A percentile compares a stretch with the other conserved stretches of the same genome.
Conservation (phyloP, 2,797 vertebrate species). For the Chromis chromis region DNA sequence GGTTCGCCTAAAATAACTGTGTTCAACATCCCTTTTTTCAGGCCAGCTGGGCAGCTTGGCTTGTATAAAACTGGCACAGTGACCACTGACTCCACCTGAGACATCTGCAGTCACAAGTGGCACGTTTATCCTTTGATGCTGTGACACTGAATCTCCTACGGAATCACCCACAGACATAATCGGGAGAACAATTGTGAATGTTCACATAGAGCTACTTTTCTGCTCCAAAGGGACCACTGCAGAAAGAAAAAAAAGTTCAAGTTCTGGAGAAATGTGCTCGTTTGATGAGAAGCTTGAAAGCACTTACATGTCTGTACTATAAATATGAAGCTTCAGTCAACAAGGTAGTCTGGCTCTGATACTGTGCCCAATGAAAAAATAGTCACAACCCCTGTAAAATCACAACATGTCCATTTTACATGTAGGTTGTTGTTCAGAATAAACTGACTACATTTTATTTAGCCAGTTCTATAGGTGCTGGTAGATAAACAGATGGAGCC, state of each 20-base stretch:
- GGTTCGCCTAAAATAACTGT: constrained; percentile 13
- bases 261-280: too few species aligned
- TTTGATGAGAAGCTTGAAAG: too few species aligned
- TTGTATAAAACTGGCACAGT: constrained; percentile 1
- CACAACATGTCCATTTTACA: too few species aligned
- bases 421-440: too few species aligned
- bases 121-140: constrained; percentile 8
- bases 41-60: not conserved
- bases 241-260: not conserved
- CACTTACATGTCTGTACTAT: not conserved
- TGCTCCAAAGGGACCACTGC: constrained; percentile 7
- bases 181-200: not conserved
- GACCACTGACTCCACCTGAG: constrained; percentile 5
- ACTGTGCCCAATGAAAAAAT: not conserved
- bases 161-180: constrained; percentile 17
- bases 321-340: not conserved
- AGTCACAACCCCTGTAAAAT: too few species aligned
- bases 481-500: too few species aligned
- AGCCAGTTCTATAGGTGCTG: too few species aligned
- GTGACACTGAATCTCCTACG: constrained; percentile 12
- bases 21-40: constrained; percentile 6
- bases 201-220: not conserved
- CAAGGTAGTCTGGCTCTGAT: not conserved
- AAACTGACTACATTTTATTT: too few species aligned
- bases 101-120: constrained; percentile 21